These are phyloP conservation scores for Ceratosolen solmsi DNA, from an alignment of 1,140 invertebrate genomes.

Conservation along the genomic window DNA sequence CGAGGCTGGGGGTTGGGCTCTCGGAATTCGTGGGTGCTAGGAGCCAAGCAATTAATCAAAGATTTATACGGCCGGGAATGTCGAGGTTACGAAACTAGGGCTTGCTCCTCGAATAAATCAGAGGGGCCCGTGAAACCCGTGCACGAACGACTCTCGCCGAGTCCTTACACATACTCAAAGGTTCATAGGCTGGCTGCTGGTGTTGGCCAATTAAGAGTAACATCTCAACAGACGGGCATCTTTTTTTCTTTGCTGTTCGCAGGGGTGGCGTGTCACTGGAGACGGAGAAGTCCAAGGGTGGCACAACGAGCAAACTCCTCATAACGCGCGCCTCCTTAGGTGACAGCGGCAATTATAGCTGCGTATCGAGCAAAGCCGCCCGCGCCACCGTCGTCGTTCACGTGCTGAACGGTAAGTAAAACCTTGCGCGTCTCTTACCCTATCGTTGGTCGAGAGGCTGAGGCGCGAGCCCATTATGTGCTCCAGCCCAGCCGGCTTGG, in stretches of 20 bases:
- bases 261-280: slow-evolving; percentile 89
- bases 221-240: slow-evolving; percentile 4
- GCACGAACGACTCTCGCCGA: background rate
- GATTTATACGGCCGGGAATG: slow-evolving; percentile 7
- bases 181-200: background rate
- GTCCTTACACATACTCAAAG: background rate
- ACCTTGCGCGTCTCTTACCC: too few relatives aligned
- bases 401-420: slow-evolving; percentile 86
- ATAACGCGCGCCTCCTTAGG: slow-evolving; percentile 86
- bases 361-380: slow-evolving; percentile 87
- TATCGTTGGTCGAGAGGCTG: too few relatives aligned
- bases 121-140: background rate
- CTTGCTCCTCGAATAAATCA: slow-evolving; percentile 15
- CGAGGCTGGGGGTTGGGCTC: too few relatives aligned
- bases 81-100: background rate
- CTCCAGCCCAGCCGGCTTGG: background rate
- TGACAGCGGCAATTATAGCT: slow-evolving; percentile 92
- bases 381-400: slow-evolving; percentile 89
- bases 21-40: background rate
- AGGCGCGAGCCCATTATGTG: too few relatives aligned
- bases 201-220: background rate
- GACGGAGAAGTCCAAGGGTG: slow-evolving; percentile 89
- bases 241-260: slow-evolving; percentile 41
- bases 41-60: slow-evolving; percentile 40
- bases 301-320: slow-evolving; percentile 89